phyloP scores from a whole-genome alignment of 2,113 vertebrate genomes.

The Mustelus asterias region DNA sequence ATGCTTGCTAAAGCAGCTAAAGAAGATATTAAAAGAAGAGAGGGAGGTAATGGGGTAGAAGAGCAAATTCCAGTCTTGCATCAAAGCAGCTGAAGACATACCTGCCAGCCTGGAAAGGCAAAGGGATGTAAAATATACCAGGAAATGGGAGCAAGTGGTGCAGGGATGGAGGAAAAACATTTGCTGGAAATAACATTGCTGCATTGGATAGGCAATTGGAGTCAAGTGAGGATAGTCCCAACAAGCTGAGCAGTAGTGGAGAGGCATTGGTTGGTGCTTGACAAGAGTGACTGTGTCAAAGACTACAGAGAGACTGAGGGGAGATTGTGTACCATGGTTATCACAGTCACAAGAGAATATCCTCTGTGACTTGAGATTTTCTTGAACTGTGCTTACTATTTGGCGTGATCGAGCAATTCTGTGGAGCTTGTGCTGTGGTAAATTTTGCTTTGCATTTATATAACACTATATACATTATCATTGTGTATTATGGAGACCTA shows the following conservation, averaged over 20 bases:
- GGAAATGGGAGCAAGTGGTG: neutral
- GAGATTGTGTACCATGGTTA: neutral
- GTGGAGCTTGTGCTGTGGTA: neutral
- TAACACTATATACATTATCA: neutral
- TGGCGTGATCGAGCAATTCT: neutral
- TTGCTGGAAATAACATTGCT: neutral
- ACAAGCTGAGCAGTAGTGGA: neutral
- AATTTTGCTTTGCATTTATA: neutral
- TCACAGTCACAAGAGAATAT: neutral
- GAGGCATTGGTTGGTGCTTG: neutral
- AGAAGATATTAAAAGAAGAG: neutral
- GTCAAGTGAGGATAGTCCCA: neutral
- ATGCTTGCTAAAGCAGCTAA: neutral
- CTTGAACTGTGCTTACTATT: neutral
- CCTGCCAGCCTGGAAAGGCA: neutral
- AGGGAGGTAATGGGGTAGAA: neutral
- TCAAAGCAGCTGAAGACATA: neutral
- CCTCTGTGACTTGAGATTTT: neutral
- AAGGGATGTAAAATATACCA: neutral
- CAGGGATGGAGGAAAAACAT: neutral
- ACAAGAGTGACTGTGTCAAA: neutral
- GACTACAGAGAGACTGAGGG: neutral
- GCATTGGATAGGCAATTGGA: neutral
- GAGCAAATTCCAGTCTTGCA: neutral
- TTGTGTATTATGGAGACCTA: neutral